Base-by-base conservation (phyloP, 1,140 invertebrate genomes). In the Drosophila sp. region DNA sequence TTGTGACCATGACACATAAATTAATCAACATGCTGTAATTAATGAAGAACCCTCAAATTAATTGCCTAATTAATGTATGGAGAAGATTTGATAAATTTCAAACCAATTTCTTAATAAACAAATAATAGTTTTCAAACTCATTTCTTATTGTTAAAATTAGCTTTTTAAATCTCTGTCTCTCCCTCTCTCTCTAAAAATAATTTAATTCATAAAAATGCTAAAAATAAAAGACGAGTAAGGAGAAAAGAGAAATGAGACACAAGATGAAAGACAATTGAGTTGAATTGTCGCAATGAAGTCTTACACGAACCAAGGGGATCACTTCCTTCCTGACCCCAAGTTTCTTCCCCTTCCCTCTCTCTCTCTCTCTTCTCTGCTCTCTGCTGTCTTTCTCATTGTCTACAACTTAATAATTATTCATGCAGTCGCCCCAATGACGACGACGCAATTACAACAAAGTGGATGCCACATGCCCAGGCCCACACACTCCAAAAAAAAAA, bases 331-430 rank as follows among this genome's bases (percentile, higher is more conserved):
- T 11, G 13, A n/a, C 11, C 8, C 6, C 21, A 21, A 21, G 21
- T 21, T 21, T 21, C 32, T 16, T 1, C 4, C 5, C 9, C 8
- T 7, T n/a, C n/a, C n/a, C 9, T 2, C 41, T 9, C 16, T 25
- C 34, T 13, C 11, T 8, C 18, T 13, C 18, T 29, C 38, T 5
- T 21, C 27, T 11, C 29, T 45, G 16, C 18, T 7, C 50, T 11
- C n/a, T 36, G 3, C 48, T 8, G 14, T 13, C 11, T 14, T 48
- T 32, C 38, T 21, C 29, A 27, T 8, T 4, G 38, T 43, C 32
- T 63, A 16, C 16, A 83, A 77, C 81, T 82, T 82, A 87, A 87
- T 89, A 87, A 89, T 87, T 87, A 87, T 87, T 87, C 83, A 87
- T 87, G 82, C 82, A 87, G 78, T 87, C 59, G 75, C 76, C 69